Evolutionary conservation across 1,140 invertebrate species (phyloP), one percentile per base, ranked within the genome.

Genomic region (Tetranychus urticae): DNA sequence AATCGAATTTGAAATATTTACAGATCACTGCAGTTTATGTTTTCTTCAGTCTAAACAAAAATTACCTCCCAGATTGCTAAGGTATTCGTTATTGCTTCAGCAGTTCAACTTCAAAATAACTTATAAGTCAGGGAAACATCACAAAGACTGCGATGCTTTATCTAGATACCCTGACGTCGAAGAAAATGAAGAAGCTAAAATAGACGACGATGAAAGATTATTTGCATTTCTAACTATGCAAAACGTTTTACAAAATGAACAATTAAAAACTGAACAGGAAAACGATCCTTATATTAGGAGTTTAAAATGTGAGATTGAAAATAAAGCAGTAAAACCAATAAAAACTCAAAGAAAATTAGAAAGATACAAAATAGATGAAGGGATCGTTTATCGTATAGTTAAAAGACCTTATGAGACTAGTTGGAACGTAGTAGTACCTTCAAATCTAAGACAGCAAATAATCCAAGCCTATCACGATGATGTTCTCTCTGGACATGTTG

Each of bases 401-500:
- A 14, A 13, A 34, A 12, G 8, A 13, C 55, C 36, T 33, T n/a
- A 56, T 34, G 55, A 37, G 7, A 36, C 23, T 0, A 7, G 5
- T 7, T 56, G 7, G 12, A 31, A 35, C 23, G 1, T 42, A 5
- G 56, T 59, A 3, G 36, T 62, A 12, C 62, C 62, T 54, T 39
- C 52, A 35, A 35, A 23, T 1, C 2, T 62, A 34, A 4, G n/a
- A 37, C 14, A 6, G 0, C 34, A 62, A 8, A 55, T 62, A 1
- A 14, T 62, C 1, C 37, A 54, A 5, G 39, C 39, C 10, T 4
- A 13, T 10, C 61, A 62, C 56, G 61, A 62, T 45, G 64, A 62
- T 14, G 58, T 61, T 23, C 10, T 45, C 1, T 58, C 58, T 6
- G 63, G 60, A 34, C 67, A 69, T 59, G 54, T 67, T 13, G 66